These are phyloP conservation scores for Hylyphantes graminicola DNA, from an alignment of 1,140 invertebrate species.

Conservation along the genomic window DNA sequence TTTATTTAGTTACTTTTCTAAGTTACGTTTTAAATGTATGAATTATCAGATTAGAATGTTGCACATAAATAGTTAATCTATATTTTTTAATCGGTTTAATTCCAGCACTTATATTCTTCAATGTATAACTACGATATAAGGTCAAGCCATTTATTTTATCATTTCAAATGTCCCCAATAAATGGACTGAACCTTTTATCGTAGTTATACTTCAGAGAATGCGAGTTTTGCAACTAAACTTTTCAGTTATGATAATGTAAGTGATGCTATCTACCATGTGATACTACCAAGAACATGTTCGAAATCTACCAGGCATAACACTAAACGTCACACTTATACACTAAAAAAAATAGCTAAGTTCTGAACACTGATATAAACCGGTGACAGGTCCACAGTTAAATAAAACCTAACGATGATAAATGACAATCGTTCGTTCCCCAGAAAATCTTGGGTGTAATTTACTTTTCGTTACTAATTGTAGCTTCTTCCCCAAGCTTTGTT, in stretches of 20 bases:
- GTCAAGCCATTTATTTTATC: too few relatives aligned
- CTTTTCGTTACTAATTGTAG: slow-evolving; percentile 57
- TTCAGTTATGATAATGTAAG: background rate
- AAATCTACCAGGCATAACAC: slow-evolving; percentile 7
- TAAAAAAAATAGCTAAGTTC: slow-evolving; percentile 23
- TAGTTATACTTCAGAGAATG: too few relatives aligned
- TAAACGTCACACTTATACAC: background rate
- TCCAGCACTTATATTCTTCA: too few relatives aligned
- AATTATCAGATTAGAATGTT: too few relatives aligned
- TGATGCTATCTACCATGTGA: background rate
- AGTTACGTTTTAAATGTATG: too few relatives aligned
- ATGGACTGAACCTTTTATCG: too few relatives aligned
- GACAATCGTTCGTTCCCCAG: slow-evolving; percentile 50
- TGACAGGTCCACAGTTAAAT: slow-evolving; percentile 51
- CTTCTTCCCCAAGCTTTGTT: slow-evolving; percentile 45
- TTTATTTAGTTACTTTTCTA: too few relatives aligned
- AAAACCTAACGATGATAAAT: slow-evolving; percentile 60
- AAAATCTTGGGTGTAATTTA: slow-evolving; percentile 44
- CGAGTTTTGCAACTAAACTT: background rate
- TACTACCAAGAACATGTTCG: background rate
- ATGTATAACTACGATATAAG: too few relatives aligned
- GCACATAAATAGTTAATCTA: too few relatives aligned
- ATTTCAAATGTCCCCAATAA: too few relatives aligned
- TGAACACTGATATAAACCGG: slow-evolving; percentile 35
- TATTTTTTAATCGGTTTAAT: too few relatives aligned